phyloP scores from a whole-genome alignment of 2,888 invertebrate genomes.

The Dimorphilus gyrociliatus region DNA sequence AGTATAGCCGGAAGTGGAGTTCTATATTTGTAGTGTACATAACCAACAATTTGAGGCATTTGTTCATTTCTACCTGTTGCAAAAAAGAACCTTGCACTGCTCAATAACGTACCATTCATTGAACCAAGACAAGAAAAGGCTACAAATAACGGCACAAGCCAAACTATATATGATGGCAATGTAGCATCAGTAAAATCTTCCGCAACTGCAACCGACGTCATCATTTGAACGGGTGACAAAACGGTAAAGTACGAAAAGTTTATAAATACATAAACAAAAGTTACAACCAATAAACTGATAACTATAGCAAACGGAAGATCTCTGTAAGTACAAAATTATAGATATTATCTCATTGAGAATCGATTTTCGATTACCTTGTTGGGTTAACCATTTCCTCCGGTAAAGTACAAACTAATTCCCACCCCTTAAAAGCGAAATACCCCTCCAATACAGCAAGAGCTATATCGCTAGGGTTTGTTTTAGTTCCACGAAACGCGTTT shows the following conservation, averaged over 20 bases:
- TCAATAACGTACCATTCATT: slow-evolving; percentile 6
- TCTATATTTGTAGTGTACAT: too few species aligned
- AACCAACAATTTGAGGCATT: too few species aligned
- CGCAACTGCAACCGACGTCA: slow-evolving; percentile 10
- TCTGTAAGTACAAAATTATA: slow-evolving; percentile 5
- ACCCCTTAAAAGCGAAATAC: slow-evolving; percentile 11
- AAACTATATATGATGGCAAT: slow-evolving; percentile 1
- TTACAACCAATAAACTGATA: slow-evolving; percentile 8
- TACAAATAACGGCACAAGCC: slow-evolving; percentile 1
- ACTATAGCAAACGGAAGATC: slow-evolving; percentile 6
- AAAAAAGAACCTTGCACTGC: too few species aligned
- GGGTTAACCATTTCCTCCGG: slow-evolving; percentile 12
- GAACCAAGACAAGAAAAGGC: slow-evolving; percentile 5
- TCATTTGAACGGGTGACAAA: slow-evolving; percentile 8
- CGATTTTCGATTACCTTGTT: slow-evolving; percentile 4
- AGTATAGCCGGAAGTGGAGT: too few species aligned
- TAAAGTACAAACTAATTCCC: slow-evolving; percentile 9
- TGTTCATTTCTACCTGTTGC: too few species aligned
- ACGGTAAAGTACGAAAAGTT: slow-evolving; percentile 11
- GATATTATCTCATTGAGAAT: too few species aligned
- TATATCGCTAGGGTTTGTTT: slow-evolving; percentile 7
- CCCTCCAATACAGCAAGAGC: slow-evolving; percentile 9
- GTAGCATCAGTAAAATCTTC: slow-evolving; percentile 7
- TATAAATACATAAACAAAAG: slow-evolving; percentile 8
- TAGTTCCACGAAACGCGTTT: slow-evolving; percentile 6